These are phyloP conservation scores for Coelinius sp. DNA, from an alignment of 2,888 invertebrate species.

Conservation along the genomic window DNA sequence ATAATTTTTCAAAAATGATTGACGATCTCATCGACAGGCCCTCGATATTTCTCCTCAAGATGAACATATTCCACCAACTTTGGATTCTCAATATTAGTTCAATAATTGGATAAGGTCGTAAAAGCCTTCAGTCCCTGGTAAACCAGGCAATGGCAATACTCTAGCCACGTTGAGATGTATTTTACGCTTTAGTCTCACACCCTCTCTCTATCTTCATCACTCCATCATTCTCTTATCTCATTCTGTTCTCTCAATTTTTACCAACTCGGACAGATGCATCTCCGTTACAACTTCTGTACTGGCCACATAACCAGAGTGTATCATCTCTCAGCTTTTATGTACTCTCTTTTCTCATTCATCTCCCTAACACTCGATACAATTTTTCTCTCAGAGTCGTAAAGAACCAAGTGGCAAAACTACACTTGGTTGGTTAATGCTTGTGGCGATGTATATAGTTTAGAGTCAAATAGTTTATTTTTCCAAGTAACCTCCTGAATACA, in stretches of 20 bases:
- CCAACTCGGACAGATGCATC: not conserved
- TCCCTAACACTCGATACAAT: not conserved
- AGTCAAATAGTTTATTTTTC: slow-evolving; percentile 9
- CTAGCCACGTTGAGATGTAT: slow-evolving; percentile 57
- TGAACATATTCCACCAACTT: not conserved
- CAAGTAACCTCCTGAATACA: not conserved
- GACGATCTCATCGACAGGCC: slow-evolving; percentile 10
- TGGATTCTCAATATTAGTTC: slow-evolving; percentile 56
- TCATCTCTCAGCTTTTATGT: slow-evolving; percentile 10
- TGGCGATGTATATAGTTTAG: slow-evolving; percentile 1
- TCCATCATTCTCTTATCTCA: not conserved
- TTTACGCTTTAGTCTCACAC: slow-evolving; percentile 50
- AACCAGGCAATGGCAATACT: slow-evolving; percentile 44
- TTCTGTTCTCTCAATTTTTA: not conserved
- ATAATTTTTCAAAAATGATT: not conserved
- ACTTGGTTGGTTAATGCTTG: slow-evolving; percentile 9
- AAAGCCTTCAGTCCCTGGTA: slow-evolving; percentile 63
- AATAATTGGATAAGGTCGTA: slow-evolving; percentile 67
- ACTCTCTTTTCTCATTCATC: not conserved
- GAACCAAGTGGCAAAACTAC: slow-evolving; percentile 13
- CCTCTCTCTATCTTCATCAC: slow-evolving; percentile 29
- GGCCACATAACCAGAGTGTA: slow-evolving; percentile 18
- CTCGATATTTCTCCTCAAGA: not conserved
- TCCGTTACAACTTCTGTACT: slow-evolving; percentile 1
- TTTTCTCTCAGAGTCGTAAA: slow-evolving; percentile 13